Evolutionary conservation across 2,888 invertebrate genomes (phyloP).

Genomic region (Timema podura): DNA sequence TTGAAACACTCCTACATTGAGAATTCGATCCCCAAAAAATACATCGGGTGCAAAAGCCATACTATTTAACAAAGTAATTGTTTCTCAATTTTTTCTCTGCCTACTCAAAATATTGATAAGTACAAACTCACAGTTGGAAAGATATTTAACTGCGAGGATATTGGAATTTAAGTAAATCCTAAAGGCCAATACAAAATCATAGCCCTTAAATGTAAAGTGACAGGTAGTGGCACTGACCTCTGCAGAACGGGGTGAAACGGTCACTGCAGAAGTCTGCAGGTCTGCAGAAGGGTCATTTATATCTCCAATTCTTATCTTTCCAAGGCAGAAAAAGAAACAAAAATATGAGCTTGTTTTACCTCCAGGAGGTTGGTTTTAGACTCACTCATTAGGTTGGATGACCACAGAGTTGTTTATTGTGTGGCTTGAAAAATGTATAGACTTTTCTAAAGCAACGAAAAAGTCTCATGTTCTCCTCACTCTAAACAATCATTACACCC

Average conservation of each 20-base stretch:
- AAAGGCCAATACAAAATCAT: conserved; percentile 8
- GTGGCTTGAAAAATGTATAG: too few species aligned
- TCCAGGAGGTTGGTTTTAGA: not conserved
- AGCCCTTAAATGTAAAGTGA: conserved; percentile 7
- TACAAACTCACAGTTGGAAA: too few species aligned
- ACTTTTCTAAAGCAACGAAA: too few species aligned
- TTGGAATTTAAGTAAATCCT: conserved; percentile 8
- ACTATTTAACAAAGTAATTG: too few species aligned
- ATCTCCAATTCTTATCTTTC: not conserved
- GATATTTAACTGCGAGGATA: too few species aligned
- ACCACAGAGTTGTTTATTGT: too few species aligned
- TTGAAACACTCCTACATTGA: not conserved
- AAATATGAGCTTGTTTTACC: not conserved
- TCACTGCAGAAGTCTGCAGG: not conserved
- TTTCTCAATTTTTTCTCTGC: not conserved
- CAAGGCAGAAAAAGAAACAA: not conserved
- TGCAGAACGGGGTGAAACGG: not conserved
- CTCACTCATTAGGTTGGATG: too few species aligned
- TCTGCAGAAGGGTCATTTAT: conserved; percentile 5
- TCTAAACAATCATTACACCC: not conserved
- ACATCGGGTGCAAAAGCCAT: too few species aligned
- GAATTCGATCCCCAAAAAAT: not conserved
- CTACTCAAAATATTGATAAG: not conserved
- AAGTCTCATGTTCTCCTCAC: too few species aligned
- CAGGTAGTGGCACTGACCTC: not conserved